These are phyloP conservation scores for Papilio glaucus DNA, from an alignment of 1,140 invertebrate genomes.

Conservation along the genomic window DNA sequence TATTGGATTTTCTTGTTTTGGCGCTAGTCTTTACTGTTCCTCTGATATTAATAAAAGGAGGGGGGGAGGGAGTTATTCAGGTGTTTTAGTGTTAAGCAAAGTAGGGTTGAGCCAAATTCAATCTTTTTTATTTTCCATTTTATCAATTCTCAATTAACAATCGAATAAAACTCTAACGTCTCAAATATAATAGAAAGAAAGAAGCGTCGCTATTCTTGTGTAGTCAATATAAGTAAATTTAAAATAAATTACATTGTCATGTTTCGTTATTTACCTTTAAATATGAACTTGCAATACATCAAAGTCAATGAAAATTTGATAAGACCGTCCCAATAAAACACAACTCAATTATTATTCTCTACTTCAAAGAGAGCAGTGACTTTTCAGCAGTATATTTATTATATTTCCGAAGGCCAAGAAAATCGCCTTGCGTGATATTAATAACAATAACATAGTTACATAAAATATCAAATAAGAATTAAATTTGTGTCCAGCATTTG, in stretches of 20 bases:
- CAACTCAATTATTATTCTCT: conserved; percentile 2
- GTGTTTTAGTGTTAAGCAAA: too few species aligned
- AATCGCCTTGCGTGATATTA: background rate
- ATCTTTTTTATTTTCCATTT: too few species aligned
- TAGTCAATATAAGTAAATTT: background rate
- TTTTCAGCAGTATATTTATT: conserved; percentile 11
- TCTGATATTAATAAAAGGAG: too few species aligned
- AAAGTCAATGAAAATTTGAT: conserved; percentile 22
- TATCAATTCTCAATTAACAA: too few species aligned
- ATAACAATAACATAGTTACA: background rate
- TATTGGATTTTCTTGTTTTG: too few species aligned
- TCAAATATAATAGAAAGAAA: too few species aligned
- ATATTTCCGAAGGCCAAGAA: background rate
- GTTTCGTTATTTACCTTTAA: background rate
- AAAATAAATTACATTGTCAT: background rate
- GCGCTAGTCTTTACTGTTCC: too few species aligned
- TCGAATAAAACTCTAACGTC: too few species aligned
- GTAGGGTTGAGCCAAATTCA: too few species aligned
- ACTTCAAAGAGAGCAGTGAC: conserved; percentile 9
- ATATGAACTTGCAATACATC: background rate
- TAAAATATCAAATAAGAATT: background rate
- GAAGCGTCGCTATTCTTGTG: too few species aligned
- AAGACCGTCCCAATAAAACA: conserved; percentile 1
- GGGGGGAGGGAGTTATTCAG: too few species aligned
- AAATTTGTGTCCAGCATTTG: background rate